These are phyloP conservation scores for Echinops telfairi DNA, from an alignment of 2,113 vertebrate genomes.

Conservation along the genomic window DNA sequence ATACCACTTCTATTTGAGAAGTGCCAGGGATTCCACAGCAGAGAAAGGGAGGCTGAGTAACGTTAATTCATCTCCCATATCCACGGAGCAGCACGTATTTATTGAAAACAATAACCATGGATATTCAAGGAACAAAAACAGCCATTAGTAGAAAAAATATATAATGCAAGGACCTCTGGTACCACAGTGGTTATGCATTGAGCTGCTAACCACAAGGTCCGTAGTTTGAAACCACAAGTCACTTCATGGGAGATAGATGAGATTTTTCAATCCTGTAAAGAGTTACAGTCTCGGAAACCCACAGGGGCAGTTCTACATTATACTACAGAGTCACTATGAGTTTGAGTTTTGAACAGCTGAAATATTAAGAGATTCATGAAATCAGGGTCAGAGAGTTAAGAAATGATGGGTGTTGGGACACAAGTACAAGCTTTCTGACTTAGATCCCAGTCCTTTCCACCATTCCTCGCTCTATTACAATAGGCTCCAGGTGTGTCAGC, in stretches of 20 bases:
- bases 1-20: background rate
- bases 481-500: background rate
- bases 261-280: too few relatives aligned
- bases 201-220: too few relatives aligned
- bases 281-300: too few relatives aligned
- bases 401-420: background rate
- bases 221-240: too few relatives aligned
- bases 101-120: constrained; percentile 8
- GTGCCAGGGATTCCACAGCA: background rate
- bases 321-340: too few relatives aligned
- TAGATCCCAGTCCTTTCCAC: background rate
- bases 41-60: background rate
- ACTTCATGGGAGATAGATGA: too few relatives aligned
- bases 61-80: background rate
- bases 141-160: background rate
- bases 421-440: constrained; percentile 22
- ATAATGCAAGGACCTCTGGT: background rate
- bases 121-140: constrained; percentile 2
- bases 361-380: background rate
- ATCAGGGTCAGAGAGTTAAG: background rate
- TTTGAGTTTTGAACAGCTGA: too few relatives aligned
- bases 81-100: background rate
- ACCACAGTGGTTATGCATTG: too few relatives aligned
- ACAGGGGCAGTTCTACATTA: too few relatives aligned
- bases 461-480: background rate